These are phyloP conservation scores for Nomada ruficornis DNA, from an alignment of 2,888 invertebrate species.

Conservation along the genomic window DNA sequence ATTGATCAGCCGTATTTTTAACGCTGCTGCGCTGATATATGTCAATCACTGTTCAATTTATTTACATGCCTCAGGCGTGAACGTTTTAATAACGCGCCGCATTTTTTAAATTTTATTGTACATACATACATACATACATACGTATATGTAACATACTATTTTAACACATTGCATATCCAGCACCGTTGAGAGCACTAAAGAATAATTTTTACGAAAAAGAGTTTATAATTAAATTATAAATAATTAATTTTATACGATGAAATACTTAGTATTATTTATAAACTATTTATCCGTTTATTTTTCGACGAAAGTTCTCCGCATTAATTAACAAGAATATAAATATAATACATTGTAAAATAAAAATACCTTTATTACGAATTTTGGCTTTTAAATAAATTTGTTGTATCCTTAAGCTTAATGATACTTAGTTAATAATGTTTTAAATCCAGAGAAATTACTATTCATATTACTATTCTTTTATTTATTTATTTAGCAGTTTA, in stretches of 20 bases:
- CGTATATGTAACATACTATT: too few species aligned
- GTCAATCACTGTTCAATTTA: conserved; percentile 10
- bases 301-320: not conserved
- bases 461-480: too few species aligned
- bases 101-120: not conserved
- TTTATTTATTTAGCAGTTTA: too few species aligned
- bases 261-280: not conserved
- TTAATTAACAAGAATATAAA: not conserved
- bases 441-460: too few species aligned
- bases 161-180: too few species aligned
- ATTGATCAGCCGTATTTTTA: conserved; percentile 66
- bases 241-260: not conserved
- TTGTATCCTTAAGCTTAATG: too few species aligned
- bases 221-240: conserved; percentile 1
- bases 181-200: too few species aligned
- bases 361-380: not conserved
- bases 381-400: too few species aligned
- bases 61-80: not conserved
- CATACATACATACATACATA: too few species aligned
- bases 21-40: conserved; percentile 19
- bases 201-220: too few species aligned
- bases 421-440: too few species aligned
- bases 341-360: not conserved
- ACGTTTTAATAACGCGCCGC: not conserved
- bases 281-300: not conserved